Conservation (phyloP, 2,888 invertebrate genomes). For the Eudemis profundana region DNA sequence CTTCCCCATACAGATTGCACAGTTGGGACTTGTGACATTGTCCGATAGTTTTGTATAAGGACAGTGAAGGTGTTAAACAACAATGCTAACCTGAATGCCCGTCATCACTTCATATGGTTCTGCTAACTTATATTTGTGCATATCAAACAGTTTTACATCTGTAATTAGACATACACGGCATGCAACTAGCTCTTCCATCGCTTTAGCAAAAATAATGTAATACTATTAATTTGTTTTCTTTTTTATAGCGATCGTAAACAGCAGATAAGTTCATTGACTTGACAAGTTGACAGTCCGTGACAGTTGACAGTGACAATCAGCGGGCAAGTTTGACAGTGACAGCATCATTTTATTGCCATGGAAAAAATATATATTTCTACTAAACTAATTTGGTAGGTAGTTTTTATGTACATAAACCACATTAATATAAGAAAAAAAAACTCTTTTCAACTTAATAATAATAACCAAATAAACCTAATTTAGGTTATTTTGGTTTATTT, state of each 20-base stretch:
- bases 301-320: neutral
- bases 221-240: slow-evolving; percentile 31
- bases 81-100: slow-evolving; percentile 60
- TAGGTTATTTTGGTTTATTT: too few relatives aligned
- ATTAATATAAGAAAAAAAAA: too few relatives aligned
- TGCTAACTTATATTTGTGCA: slow-evolving; percentile 59
- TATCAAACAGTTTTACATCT: slow-evolving; percentile 63
- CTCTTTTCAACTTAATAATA: too few relatives aligned
- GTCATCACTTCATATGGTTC: slow-evolving; percentile 61
- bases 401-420: too few relatives aligned
- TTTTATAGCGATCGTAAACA: neutral
- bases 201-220: slow-evolving; percentile 47
- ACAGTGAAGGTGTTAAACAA: too few relatives aligned
- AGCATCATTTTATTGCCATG: neutral
- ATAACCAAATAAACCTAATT: too few relatives aligned
- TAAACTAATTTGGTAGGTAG: too few relatives aligned
- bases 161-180: slow-evolving; percentile 70
- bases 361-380: slow-evolving; percentile 5
- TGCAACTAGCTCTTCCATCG: slow-evolving; percentile 59
- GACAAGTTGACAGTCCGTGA: too few relatives aligned
- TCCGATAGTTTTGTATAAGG: too few relatives aligned
- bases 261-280: too few relatives aligned
- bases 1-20: too few relatives aligned
- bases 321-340: neutral
- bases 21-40: too few relatives aligned